A percentile compares a stretch with the other conserved stretches of the same genome.
phyloP scores from a whole-genome alignment of 2,888 invertebrate species.

The Cephonodes hylas region DNA sequence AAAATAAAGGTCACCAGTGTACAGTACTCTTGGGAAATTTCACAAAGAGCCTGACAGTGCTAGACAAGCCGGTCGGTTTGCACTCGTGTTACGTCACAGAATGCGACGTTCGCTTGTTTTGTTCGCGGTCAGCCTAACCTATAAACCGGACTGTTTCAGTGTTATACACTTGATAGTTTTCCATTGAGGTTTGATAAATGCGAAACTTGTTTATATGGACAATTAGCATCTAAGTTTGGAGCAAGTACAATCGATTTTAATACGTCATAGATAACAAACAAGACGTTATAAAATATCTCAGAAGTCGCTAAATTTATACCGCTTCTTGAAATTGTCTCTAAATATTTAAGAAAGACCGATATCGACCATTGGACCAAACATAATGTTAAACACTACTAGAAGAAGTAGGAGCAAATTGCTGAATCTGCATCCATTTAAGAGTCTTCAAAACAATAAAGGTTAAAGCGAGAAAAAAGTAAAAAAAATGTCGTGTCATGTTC shows the following conservation, averaged over 20 bases:
- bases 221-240: no score
- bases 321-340: no score
- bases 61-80: neutral
- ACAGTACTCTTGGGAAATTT: neutral
- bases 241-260: no score
- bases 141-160: neutral
- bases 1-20: constrained; percentile 1
- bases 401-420: no score
- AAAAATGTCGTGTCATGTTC: neutral
- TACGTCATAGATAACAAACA: no score
- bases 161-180: neutral
- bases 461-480: neutral
- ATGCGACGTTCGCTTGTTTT: neutral
- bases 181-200: neutral
- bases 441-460: no score
- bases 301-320: no score
- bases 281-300: no score
- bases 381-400: no score
- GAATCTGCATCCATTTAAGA: no score
- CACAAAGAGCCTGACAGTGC: neutral
- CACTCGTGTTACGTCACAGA: neutral
- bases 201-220: neutral
- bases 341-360: no score
- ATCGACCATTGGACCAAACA: no score
- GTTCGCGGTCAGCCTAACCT: neutral